Evolutionary conservation across 2,797 vertebrate species (phyloP).

Genomic region (Galaxias olidus): DNA sequence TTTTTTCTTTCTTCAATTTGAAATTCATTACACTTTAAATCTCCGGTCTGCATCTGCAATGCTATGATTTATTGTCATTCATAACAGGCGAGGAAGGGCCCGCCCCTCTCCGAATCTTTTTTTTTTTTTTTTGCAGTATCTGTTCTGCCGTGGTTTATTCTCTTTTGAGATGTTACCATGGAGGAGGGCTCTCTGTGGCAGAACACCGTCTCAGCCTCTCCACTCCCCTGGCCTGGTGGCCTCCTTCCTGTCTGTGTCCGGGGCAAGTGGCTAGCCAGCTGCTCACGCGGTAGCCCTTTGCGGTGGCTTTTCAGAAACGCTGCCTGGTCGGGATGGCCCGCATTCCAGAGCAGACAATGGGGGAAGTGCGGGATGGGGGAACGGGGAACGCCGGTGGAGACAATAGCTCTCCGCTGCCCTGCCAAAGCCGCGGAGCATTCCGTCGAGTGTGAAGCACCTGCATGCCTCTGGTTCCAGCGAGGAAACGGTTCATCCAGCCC

Average conservation of each 20-base stretch:
- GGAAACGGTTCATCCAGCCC: background rate
- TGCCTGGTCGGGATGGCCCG: constrained; percentile 30
- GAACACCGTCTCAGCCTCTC: too few relatives aligned
- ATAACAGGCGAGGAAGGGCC: too few relatives aligned
- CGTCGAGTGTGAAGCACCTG: background rate
- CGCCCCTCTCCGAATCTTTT: too few relatives aligned
- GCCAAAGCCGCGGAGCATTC: constrained; percentile 15
- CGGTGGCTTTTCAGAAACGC: constrained; percentile 19
- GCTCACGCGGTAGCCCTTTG: too few relatives aligned
- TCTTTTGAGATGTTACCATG: too few relatives aligned
- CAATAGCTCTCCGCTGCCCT: background rate
- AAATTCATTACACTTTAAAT: background rate
- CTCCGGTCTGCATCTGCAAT: background rate
- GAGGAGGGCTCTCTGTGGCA: too few relatives aligned
- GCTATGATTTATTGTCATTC: too few relatives aligned
- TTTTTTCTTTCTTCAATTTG: constrained; percentile 1
- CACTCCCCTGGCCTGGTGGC: too few relatives aligned
- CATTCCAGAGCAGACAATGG: constrained; percentile 35
- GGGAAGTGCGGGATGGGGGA: constrained; percentile 32
- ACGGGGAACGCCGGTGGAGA: constrained; percentile 27
- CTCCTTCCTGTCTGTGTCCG: too few relatives aligned
- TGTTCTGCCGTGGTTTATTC: too few relatives aligned
- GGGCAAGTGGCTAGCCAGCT: too few relatives aligned
- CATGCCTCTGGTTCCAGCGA: background rate
- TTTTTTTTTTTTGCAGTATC: too few relatives aligned